Evolutionary conservation across 2,797 vertebrate species (phyloP), one percentile per base, ranked within the genome.

Genomic region (Furcifer pardalis): DNA sequence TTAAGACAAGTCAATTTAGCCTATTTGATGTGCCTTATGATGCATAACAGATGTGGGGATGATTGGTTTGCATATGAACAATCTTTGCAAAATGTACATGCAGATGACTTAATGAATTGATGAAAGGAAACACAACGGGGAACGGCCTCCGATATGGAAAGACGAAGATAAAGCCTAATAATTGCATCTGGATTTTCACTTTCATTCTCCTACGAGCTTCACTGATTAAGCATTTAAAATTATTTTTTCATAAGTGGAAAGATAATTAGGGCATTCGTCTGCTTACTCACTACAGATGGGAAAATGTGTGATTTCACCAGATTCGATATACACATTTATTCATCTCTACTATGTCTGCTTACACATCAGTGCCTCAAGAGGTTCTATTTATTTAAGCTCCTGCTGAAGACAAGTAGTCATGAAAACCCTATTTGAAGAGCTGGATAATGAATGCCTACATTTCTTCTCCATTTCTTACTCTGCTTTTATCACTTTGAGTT

Each of bases 111-210:
- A 87, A 91, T 69, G 5, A 73, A 83, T 10, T 87, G 8, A 21
- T 89, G 65, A 87, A 86, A 90, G 19, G 1, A 65, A 87, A 82
- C 72, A 35, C 1, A 71, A 83, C 84, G 84, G 69, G 25, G 27
- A 90, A 86, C 27, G 74, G 15, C 35, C 69, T 83, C 59, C 44
- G 84, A 59, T 88, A 90, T 77, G 12, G 2, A 77, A 32, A 84
- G 40, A 86, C 82, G 42, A 87, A 86, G n/a, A 84, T 77, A 91
- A 85, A 90, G 25, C 6, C 46, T 84, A 91, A 88, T 81, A 86
- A 83, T 89, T 90, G 44, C 78, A 92, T 86, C 19, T 92, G 75
- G 71, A 89, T 89, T 92, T 90, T 86, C 86, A 77, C 23, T 65
- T 82, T 86, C 84, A 3, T 66, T 65, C 32, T 52, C 77, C 77